Conservation (phyloP, 2,113 vertebrate genomes). For the Barbus barbus region DNA sequence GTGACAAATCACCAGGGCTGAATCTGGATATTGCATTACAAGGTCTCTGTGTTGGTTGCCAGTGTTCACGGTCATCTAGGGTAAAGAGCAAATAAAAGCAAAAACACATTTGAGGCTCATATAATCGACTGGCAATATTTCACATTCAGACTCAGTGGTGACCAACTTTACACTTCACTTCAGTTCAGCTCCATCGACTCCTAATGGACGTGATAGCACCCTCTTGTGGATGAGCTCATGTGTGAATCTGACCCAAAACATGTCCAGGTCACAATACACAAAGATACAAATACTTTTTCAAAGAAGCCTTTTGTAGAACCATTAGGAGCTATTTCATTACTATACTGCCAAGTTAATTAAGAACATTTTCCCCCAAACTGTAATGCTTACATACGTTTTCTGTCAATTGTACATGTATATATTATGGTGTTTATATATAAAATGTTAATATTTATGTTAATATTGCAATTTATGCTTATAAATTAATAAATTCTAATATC, state of each 20-base stretch:
- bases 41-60: neutral
- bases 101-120: neutral
- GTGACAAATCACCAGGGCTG: neutral
- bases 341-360: neutral
- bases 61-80: neutral
- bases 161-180: neutral
- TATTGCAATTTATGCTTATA: no score
- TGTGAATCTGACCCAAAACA: neutral
- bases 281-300: neutral
- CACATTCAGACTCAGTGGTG: neutral
- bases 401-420: no score
- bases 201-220: no score
- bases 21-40: neutral
- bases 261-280: neutral
- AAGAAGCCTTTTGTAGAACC: neutral
- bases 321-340: neutral
- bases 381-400: neutral
- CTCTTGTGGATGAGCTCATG: constrained; percentile 8
- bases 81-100: neutral
- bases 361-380: no score
- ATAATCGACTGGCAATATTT: neutral
- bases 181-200: no score
- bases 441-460: neutral
- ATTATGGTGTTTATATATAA: no score
- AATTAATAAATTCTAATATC: no score